Evolutionary conservation across 2,113 vertebrate genomes (phyloP).

Genomic region (Labeo catla): DNA sequence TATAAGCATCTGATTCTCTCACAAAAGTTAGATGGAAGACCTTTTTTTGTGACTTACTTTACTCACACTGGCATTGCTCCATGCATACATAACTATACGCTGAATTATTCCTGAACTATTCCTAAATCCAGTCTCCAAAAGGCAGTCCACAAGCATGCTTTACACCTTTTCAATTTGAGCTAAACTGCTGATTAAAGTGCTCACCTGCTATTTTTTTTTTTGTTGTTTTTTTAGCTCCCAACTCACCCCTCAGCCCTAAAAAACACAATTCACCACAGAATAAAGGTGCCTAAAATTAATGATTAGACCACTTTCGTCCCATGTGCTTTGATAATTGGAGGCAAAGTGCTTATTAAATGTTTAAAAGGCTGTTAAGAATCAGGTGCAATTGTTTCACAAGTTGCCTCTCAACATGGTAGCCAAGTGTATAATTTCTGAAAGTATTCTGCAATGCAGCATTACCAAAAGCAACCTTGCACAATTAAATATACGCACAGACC

Average conservation of each 20-base stretch:
- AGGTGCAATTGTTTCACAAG: conserved; percentile 55
- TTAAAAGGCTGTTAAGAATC: conserved; percentile 58
- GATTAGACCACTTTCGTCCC: conserved; percentile 45
- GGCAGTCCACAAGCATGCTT: neutral
- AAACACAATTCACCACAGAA: conserved; percentile 6
- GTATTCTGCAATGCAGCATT: neutral
- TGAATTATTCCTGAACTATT: neutral
- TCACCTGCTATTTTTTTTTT: conserved; percentile 20
- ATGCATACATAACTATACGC: neutral
- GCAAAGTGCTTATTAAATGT: conserved; percentile 49
- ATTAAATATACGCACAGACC: neutral
- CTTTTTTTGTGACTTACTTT: neutral
- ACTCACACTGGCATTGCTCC: neutral
- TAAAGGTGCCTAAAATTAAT: conserved; percentile 44
- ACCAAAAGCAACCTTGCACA: neutral
- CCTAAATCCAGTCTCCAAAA: neutral
- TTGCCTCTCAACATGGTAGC: neutral
- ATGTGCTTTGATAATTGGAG: conserved; percentile 48
- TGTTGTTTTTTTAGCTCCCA: conserved; percentile 36
- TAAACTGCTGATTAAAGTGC: neutral
- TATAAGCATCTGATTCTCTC: neutral
- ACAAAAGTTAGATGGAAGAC: neutral
- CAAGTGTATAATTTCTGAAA: neutral
- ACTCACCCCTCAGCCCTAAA: neutral
- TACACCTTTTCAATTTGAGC: neutral